These are phyloP conservation scores for Tetanocera ferruginea DNA, from an alignment of 2,888 invertebrate species.

Conservation along the genomic window DNA sequence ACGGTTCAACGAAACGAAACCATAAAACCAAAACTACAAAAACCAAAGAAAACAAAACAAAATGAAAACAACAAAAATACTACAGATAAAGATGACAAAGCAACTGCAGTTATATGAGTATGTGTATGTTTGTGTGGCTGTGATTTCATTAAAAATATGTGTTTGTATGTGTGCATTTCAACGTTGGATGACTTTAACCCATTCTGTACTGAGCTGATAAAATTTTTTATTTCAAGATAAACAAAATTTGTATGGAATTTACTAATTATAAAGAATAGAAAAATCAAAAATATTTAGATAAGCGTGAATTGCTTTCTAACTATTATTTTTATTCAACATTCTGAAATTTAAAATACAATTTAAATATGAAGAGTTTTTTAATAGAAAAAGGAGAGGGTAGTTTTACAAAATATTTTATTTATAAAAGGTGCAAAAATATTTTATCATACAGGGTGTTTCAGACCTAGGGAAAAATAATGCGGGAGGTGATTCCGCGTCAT, in stretches of 20 bases:
- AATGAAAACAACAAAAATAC: not conserved
- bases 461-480: too few relatives aligned
- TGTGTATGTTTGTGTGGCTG: not conserved
- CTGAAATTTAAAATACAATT: too few relatives aligned
- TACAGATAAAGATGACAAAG: not conserved
- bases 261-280: not conserved
- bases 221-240: not conserved
- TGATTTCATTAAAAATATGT: not conserved
- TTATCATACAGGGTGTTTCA: too few relatives aligned
- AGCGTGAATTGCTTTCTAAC: not conserved
- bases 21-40: not conserved
- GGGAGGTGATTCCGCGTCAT: too few relatives aligned
- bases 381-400: too few relatives aligned
- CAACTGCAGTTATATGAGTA: not conserved
- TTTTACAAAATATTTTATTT: too few relatives aligned
- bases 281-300: not conserved
- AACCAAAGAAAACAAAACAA: not conserved
- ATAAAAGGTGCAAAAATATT: too few relatives aligned
- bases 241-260: not conserved
- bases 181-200: not conserved
- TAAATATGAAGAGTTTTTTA: too few relatives aligned
- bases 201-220: not conserved
- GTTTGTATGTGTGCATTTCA: not conserved
- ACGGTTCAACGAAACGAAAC: slow-evolving; percentile 20
- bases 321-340: not conserved